phyloP scores from a whole-genome alignment of 2,888 invertebrate genomes.

The Cylindroiulus punctatus region DNA sequence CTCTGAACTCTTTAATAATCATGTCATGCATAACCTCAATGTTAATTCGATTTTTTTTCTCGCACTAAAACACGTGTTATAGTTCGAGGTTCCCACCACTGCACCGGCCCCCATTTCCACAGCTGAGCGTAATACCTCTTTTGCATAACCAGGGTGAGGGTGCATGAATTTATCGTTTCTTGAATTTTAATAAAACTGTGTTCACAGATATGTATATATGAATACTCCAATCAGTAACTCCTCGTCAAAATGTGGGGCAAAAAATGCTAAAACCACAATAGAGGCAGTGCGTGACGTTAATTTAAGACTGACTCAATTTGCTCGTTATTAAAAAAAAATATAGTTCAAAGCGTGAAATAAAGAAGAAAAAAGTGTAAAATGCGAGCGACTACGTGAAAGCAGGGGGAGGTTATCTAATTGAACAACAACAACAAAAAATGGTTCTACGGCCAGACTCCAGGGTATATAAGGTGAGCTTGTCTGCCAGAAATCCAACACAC shows the following conservation, averaged over 20 bases:
- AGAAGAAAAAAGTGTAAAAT: conserved; percentile 43
- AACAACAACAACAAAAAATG: conserved; percentile 43
- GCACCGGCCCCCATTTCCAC: not conserved
- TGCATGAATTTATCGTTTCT: not conserved
- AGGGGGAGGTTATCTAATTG: conserved; percentile 43
- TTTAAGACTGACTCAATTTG: conserved; percentile 42
- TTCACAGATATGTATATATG: not conserved
- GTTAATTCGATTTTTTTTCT: not conserved
- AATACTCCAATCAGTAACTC: conserved; percentile 16
- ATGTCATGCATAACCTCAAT: conserved; percentile 10
- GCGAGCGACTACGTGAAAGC: not conserved
- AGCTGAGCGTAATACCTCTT: not conserved
- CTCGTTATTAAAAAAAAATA: conserved; percentile 42
- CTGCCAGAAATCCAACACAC: not conserved
- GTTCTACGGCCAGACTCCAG: not conserved
- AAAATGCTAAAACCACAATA: conserved; percentile 40
- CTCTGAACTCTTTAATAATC: conserved; percentile 19
- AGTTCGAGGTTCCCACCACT: not conserved
- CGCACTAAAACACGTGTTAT: not conserved
- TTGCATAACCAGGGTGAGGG: not conserved
- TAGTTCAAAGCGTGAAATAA: conserved; percentile 47
- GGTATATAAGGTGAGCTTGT: not conserved
- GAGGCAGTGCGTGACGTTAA: conserved; percentile 35
- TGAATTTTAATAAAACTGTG: not conserved
- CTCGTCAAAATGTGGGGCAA: conserved; percentile 11